Base-by-base conservation (phyloP, 2,888 invertebrate species). In the Ormia ochracea region DNA sequence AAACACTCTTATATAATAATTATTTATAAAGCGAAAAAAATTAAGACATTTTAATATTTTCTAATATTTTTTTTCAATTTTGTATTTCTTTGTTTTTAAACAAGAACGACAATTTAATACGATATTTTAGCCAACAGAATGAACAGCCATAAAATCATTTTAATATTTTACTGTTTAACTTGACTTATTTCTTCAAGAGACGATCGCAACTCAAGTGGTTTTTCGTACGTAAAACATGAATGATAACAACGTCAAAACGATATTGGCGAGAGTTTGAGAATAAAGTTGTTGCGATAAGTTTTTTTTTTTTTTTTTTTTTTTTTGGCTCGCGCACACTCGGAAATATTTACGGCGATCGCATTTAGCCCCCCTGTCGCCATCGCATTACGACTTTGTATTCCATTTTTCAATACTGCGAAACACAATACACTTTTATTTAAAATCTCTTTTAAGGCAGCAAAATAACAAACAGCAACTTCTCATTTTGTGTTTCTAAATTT, bases 181-280 rank as follows among this genome's bases (percentile, higher is more conserved):
- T n/a, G n/a, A n/a, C n/a, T 66, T 59, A 36, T 31, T 12, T 19
- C 48, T 38, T 70, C 7, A 23, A 66, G 38, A 74, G 65, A 73
- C 65, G 59, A 45, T 50, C 48, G 50, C 65, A 65, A 50, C 43
- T 65, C 38, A 61, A 75, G 70, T 65, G 72, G 36, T 63, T 68
- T 74, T 66, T 74, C 26, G 45, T 14, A 41, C 66, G 28, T 45
- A 66, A 52, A 69, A 70, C 65, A 59, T 59, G 28, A 54, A 80
- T 76, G 80, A 80, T 80, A 80, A n/a, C n/a, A n/a, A 80, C 80
- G 76, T 63, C 68, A 73, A 43, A 76, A 76, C 76, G 72, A 58
- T 80, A 80, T 76, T 76, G 76, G 48, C 68, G 72, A 80, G 80
- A 80, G 66, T 68, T 76, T 56, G 43, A 74, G 75, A 38, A 80